Conservation (phyloP, 2,888 invertebrate species). For the Brachycybe producta region DNA sequence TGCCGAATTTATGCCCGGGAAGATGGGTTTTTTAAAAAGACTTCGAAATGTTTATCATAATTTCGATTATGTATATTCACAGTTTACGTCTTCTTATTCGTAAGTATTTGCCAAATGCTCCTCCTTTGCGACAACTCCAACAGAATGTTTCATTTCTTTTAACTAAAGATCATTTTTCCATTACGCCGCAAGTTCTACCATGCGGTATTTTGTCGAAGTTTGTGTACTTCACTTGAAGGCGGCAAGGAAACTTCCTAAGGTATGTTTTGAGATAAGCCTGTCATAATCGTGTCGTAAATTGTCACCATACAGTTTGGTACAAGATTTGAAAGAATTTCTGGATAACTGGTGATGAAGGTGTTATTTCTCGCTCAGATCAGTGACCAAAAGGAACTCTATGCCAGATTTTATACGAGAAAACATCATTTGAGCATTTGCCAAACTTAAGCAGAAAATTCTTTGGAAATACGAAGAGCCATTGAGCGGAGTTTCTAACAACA, state of each 20-base stretch:
- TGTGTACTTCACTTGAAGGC: too few species aligned
- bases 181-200: too few species aligned
- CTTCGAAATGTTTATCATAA: not conserved
- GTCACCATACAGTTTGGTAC: too few species aligned
- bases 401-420: not conserved
- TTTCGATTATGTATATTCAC: not conserved
- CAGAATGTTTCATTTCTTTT: conserved; percentile 64
- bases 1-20: not conserved
- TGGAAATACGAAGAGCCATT: conserved; percentile 16
- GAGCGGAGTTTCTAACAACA: conserved; percentile 8
- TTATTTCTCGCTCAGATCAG: conserved; percentile 14
- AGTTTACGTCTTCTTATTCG: not conserved
- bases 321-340: conserved; percentile 16
- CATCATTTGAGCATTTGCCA: conserved; percentile 8
- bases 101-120: conserved; percentile 6
- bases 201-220: too few species aligned
- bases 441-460: conserved; percentile 13
- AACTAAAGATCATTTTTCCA: too few species aligned
- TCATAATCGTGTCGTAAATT: not conserved
- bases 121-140: conserved; percentile 49
- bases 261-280: too few species aligned
- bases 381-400: conserved; percentile 10
- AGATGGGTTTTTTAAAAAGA: conserved; percentile 5
- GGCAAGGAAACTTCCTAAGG: too few species aligned
- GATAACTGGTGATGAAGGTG: conserved; percentile 13